These are phyloP conservation scores for Achlya flavicornis DNA, from an alignment of 2,888 invertebrate species.

Conservation along the genomic window DNA sequence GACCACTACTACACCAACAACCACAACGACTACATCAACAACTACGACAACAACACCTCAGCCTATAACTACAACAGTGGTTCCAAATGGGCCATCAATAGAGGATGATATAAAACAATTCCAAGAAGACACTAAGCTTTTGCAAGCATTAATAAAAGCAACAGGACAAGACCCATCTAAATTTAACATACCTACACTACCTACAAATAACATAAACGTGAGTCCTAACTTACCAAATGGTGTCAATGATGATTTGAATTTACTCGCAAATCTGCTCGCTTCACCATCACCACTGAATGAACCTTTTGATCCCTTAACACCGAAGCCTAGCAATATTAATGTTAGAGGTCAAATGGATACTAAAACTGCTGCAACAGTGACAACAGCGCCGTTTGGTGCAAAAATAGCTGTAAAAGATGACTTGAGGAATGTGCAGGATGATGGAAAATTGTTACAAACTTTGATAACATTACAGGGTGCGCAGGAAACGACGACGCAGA, in stretches of 20 bases:
- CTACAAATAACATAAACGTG: conserved; percentile 54
- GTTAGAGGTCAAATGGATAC: conserved; percentile 37
- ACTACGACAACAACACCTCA: conserved; percentile 35
- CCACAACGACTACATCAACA: conserved; percentile 43
- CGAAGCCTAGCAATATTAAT: conserved; percentile 49
- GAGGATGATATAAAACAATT: conserved; percentile 79
- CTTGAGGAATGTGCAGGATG: conserved; percentile 69
- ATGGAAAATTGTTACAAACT: conserved; percentile 76
- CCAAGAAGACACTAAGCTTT: conserved; percentile 76
- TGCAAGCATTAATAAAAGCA: conserved; percentile 75
- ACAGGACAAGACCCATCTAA: conserved; percentile 77
- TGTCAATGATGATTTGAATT: conserved; percentile 58
- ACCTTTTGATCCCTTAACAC: conserved; percentile 64
- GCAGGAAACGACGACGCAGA: conserved; percentile 71
- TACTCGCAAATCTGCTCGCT: conserved; percentile 67
- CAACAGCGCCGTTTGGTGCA: conserved; percentile 64
- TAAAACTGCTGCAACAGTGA: conserved; percentile 46
- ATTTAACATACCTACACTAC: conserved; percentile 73
- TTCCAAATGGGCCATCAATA: conserved; percentile 61
- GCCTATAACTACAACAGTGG: conserved; percentile 48
- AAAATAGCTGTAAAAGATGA: conserved; percentile 72
- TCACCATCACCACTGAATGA: conserved; percentile 68
- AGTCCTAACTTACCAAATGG: conserved; percentile 55
- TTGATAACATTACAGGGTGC: conserved; percentile 77
- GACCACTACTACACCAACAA: conserved; percentile 53